Evolutionary conservation across 2,888 invertebrate species (phyloP).

Genomic region (Glaucopsyche alexis): DNA sequence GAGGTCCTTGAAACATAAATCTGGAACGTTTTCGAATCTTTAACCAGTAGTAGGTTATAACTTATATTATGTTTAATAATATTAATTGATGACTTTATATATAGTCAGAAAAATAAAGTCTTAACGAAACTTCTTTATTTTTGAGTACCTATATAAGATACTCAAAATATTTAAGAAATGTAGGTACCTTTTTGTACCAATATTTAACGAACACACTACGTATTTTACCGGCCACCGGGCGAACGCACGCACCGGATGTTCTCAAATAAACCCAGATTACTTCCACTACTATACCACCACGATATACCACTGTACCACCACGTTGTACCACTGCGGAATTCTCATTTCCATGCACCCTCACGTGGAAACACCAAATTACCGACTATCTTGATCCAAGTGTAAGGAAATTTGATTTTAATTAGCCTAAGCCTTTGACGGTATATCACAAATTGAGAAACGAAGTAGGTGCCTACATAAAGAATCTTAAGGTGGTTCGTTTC

Average conservation of each 20-base stretch:
- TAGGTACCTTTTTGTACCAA: conserved; percentile 37
- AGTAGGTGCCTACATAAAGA: no score
- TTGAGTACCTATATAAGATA: no score
- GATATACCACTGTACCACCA: neutral
- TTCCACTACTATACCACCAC: conserved; percentile 40
- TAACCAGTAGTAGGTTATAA: no score
- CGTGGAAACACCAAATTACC: conserved; percentile 23
- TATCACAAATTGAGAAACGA: neutral
- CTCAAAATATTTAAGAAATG: no score
- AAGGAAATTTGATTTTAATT: conserved; percentile 27
- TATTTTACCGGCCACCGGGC: conserved; percentile 42
- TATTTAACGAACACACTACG: conserved; percentile 33
- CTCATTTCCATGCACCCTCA: conserved; percentile 25
- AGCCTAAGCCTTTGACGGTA: neutral
- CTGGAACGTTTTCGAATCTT: no score
- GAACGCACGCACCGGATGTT: conserved; percentile 52
- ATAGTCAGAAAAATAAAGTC: no score
- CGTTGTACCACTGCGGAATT: conserved; percentile 31
- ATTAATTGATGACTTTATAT: no score
- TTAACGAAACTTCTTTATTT: no score
- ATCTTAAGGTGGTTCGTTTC: no score
- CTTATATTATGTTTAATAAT: no score
- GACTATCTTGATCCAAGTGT: conserved; percentile 18
- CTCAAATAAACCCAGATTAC: conserved; percentile 54
- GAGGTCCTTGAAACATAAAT: no score